Conservation (phyloP, 2,888 invertebrate genomes). For the Agrotis segetum region DNA sequence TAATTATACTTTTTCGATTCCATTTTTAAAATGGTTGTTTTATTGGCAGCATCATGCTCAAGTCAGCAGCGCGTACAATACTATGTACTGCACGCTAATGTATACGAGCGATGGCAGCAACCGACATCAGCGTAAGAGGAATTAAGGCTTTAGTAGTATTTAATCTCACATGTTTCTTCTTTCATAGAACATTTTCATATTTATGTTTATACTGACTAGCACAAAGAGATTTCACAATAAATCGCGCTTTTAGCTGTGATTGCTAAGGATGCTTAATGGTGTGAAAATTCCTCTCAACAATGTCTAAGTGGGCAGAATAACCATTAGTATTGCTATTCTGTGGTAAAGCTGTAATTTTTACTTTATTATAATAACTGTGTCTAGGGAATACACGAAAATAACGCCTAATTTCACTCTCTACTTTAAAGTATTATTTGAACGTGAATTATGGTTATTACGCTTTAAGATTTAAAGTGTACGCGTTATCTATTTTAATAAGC, state of each 20-base stretch:
- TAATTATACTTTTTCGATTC: not conserved
- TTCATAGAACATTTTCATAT: constrained; percentile 20
- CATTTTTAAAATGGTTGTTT: not conserved
- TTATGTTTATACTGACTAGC: constrained; percentile 30
- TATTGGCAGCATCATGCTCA: not conserved
- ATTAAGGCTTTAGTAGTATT: not conserved
- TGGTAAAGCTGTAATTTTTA: constrained; percentile 45
- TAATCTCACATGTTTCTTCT: constrained; percentile 1
- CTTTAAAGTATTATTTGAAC: constrained; percentile 30
- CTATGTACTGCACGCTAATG: no score
- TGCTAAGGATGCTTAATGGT: constrained; percentile 51
- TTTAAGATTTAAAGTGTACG: constrained; percentile 32
- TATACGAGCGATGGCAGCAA: no score
- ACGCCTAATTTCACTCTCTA: constrained; percentile 23
- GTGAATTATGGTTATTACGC: constrained; percentile 38
- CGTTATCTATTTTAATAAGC: constrained; percentile 51
- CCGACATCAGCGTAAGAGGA: no score
- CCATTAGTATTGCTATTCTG: constrained; percentile 52
- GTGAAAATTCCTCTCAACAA: constrained; percentile 57
- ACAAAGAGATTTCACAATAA: constrained; percentile 53
- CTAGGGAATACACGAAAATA: constrained; percentile 24
- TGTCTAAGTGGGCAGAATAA: constrained; percentile 48
- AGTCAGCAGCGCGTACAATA: no score
- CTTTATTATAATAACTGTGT: constrained; percentile 34
- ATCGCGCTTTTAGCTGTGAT: constrained; percentile 53